A percentile compares a stretch with the other conserved stretches of the same genome.
These are phyloP conservation scores for Scopus umbretta DNA, from an alignment of 2,113 vertebrate species.

Conservation along the genomic window DNA sequence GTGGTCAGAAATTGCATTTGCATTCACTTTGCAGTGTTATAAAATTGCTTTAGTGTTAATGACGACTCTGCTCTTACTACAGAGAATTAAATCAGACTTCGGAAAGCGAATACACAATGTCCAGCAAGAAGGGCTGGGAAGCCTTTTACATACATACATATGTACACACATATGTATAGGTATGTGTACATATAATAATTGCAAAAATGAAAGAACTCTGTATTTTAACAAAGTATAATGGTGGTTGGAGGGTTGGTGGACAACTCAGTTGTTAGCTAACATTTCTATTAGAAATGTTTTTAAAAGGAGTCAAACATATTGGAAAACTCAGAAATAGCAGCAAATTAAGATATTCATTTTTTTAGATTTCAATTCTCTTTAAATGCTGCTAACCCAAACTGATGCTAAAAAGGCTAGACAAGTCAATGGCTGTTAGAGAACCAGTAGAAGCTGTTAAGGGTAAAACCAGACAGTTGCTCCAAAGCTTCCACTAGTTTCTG, in stretches of 20 bases:
- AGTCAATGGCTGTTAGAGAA: neutral
- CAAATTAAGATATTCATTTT: neutral
- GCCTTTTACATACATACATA: neutral
- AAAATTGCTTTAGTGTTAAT: neutral
- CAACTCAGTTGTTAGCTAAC: neutral
- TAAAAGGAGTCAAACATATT: neutral
- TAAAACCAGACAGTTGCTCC: neutral
- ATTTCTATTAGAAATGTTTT: neutral
- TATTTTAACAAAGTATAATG: neutral
- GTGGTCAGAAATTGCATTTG: neutral
- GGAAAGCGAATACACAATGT: neutral
- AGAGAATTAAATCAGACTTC: neutral
- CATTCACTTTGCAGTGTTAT: neutral
- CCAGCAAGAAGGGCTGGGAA: neutral
- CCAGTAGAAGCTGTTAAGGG: neutral
- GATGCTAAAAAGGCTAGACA: neutral
- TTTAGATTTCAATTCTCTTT: neutral
- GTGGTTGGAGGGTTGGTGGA: neutral
- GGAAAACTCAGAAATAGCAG: neutral
- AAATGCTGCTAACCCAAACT: neutral
- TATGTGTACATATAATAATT: neutral
- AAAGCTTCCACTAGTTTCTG: neutral
- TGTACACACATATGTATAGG: rapidly evolving
- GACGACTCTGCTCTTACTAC: neutral
- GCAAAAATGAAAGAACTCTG: neutral